A percentile compares a stretch with the other conserved stretches of the same genome.
phyloP scores from a whole-genome alignment of 2,797 vertebrate genomes.

The Helostoma temminkii region DNA sequence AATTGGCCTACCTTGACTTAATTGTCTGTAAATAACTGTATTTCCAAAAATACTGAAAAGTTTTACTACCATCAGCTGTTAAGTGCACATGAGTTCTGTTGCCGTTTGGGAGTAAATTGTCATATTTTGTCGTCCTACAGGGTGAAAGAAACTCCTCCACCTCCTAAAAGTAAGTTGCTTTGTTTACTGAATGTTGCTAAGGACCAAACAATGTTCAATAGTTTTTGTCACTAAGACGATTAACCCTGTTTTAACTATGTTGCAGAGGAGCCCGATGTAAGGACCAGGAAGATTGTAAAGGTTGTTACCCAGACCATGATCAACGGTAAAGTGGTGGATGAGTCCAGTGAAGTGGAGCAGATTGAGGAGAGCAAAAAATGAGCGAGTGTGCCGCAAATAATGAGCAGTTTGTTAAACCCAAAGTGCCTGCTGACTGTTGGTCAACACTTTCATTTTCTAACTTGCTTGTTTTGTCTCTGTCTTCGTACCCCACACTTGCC shows the following conservation, averaged over 20 bases:
- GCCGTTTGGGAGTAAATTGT: constrained; percentile 13
- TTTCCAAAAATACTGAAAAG: no score
- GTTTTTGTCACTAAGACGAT: not conserved
- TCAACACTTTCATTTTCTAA: not conserved
- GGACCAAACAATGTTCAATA: not conserved
- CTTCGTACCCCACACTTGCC: constrained; percentile 14
- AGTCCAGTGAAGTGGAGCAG: constrained; percentile 88
- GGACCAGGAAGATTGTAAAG: constrained; percentile 89
- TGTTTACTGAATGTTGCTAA: not conserved
- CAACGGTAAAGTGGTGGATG: constrained; percentile 87
- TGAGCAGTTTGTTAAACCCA: constrained; percentile 10
- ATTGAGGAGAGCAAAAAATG: constrained; percentile 85
- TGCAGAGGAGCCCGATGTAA: constrained; percentile 84
- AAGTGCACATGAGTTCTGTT: constrained; percentile 1
- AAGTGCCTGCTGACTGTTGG: constrained; percentile 24
- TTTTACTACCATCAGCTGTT: not conserved
- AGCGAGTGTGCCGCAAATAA: constrained; percentile 33
- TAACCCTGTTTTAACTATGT: constrained; percentile 30
- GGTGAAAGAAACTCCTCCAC: constrained; percentile 78
- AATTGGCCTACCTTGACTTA: no score
- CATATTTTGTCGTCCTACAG: constrained; percentile 65
- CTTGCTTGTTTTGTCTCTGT: not conserved
- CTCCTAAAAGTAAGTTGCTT: constrained; percentile 84
- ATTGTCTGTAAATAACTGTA: no score
- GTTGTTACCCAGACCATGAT: constrained; percentile 89